A percentile compares a stretch with the other conserved stretches of the same genome.
phyloP scores from a whole-genome alignment of 2,888 invertebrate genomes.

The Lithophane socia region DNA sequence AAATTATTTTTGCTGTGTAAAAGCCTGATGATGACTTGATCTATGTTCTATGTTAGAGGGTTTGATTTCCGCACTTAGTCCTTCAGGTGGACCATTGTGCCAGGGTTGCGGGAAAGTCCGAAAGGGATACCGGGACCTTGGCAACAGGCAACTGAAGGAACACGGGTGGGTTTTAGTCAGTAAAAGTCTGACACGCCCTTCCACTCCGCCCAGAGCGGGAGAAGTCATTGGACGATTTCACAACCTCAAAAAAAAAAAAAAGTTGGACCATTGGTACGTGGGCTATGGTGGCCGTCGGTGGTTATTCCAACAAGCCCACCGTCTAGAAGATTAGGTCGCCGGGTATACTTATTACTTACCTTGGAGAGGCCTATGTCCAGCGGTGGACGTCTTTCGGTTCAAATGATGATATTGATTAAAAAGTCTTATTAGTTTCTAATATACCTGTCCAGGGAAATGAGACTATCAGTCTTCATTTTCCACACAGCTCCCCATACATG shows the following conservation, averaged over 20 bases:
- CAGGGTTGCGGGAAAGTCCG: no score
- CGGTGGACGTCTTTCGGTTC: background rate
- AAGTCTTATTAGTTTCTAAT: background rate
- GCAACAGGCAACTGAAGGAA: no score
- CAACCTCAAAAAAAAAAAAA: no score
- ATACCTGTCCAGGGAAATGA: slow-evolving; percentile 33
- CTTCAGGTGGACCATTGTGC: no score
- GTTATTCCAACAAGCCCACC: background rate
- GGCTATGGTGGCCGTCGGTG: background rate
- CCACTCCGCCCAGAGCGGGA: no score
- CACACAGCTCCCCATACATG: slow-evolving; percentile 58
- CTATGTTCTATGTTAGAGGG: background rate
- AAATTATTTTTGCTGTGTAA: background rate
- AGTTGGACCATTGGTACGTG: no score
- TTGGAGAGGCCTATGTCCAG: background rate
- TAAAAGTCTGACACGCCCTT: no score
- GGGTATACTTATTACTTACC: background rate
- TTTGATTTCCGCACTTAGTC: no score
- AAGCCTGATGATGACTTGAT: no score
- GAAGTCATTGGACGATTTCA: no score
- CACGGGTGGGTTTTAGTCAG: no score
- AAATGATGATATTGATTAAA: background rate
- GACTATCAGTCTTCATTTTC: slow-evolving; percentile 43
- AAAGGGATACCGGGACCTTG: no score
- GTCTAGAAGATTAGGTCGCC: background rate